Base-by-base conservation (phyloP, 1,140 invertebrate species). In the Camponotus pennsylvanicus region DNA sequence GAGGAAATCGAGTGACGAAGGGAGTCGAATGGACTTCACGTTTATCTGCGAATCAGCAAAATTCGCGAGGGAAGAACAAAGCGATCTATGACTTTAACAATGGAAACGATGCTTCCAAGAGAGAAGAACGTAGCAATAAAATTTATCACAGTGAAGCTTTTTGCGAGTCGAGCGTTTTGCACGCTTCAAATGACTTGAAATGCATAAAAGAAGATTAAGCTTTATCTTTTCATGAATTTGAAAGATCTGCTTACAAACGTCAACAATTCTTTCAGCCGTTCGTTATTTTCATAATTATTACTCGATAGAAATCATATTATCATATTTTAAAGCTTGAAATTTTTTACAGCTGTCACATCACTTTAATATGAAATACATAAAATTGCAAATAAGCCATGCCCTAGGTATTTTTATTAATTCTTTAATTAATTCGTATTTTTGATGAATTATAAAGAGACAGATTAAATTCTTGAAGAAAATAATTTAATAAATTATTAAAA, bases 21-120 rank as follows among this genome's bases (percentile, higher is more conserved):
- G 3, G 45, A 27, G 9, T n/a, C 37, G 63, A 70, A 67, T 76
- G 61, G 57, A 34, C 57, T 86, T 79, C 37, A 61, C 37, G 63
- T 75, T 88, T 52, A 49, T 67, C 67, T 52, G 32, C 7, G 57
- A 82, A 76, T 89, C 63, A 85, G 63, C 73, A 78, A 85, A 89
- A 85, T 88, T 89, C 27, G n/a, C 8, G 52, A 77, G 42, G 27
- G 34, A 69, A 63, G 21, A 57, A 71, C 13, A 78, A 80, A 61
- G 18, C 45, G 18, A 67, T n/a, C 18, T 40, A 49, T 37, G 45
- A 76, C 59, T 64, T 59, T 40, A 73, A 61, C 49, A 76, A 82
- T 11, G 69, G n/a, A 52, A 71, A 64, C 15, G 63, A 11, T 61
- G 49, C 27, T 75, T 66, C 37, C 45, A 18, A 71, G 55, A 49